These are phyloP conservation scores for Pogonus chalceus DNA, from an alignment of 1,140 invertebrate species.

Conservation along the genomic window DNA sequence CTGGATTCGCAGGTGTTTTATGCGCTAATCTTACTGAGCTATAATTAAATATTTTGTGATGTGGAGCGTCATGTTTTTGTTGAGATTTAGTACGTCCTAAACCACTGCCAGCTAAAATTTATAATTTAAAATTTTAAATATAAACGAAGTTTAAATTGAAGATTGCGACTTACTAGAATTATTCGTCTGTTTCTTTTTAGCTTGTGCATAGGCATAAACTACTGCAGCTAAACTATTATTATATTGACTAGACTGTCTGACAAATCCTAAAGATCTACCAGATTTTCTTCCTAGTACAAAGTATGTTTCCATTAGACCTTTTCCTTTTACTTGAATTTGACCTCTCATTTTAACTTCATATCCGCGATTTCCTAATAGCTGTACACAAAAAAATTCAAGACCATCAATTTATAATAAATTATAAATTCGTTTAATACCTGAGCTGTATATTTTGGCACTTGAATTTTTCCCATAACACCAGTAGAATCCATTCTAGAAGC, in stretches of 20 bases:
- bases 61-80: constrained; percentile 32
- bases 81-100: constrained; percentile 34
- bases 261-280: constrained; percentile 41
- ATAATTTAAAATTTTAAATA: constrained; percentile 16
- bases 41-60: constrained; percentile 37
- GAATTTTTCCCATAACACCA: constrained; percentile 75
- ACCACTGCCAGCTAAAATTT: constrained; percentile 14
- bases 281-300: constrained; percentile 63
- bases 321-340: constrained; percentile 82
- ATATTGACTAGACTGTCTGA: constrained; percentile 59
- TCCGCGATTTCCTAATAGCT: constrained; percentile 60
- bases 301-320: constrained; percentile 91
- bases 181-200: constrained; percentile 46
- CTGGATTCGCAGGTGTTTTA: constrained; percentile 33
- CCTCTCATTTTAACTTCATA: constrained; percentile 70
- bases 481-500: constrained; percentile 90
- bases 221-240: constrained; percentile 67
- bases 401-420: background rate
- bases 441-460: constrained; percentile 77
- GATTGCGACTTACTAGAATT: constrained; percentile 35
- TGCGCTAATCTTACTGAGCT: constrained; percentile 41
- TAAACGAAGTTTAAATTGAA: constrained; percentile 13
- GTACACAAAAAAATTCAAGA: constrained; percentile 19
- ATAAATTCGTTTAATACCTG: constrained; percentile 42
- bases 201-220: constrained; percentile 76